phyloP scores from a whole-genome alignment of 2,888 invertebrate species.

The Drosophila kuntzei region DNA sequence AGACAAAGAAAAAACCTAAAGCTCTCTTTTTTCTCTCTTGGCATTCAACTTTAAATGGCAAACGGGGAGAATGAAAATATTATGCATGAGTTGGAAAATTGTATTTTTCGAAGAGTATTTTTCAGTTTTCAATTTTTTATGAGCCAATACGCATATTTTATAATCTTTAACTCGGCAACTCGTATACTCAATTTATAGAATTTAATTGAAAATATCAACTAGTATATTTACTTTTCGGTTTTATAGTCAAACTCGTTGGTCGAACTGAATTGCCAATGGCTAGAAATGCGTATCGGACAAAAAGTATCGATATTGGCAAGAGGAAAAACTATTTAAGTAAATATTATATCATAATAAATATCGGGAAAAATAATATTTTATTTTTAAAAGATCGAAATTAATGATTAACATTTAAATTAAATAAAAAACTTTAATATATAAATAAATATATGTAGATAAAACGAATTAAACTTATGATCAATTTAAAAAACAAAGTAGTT shows the following conservation, averaged over 20 bases:
- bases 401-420: no score
- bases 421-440: no score
- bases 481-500: no score
- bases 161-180: constrained; percentile 2
- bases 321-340: no score
- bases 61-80: constrained; percentile 1
- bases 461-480: no score
- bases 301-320: no score
- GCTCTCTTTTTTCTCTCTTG: not conserved
- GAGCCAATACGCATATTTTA: constrained; percentile 2
- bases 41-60: constrained; percentile 46
- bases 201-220: constrained; percentile 12
- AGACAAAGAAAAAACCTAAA: not conserved
- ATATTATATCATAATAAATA: no score
- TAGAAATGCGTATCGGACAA: not conserved
- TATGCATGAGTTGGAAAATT: constrained; percentile 36
- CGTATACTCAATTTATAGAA: constrained; percentile 14
- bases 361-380: no score
- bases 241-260: not conserved
- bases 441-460: no score
- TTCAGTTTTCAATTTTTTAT: constrained; percentile 41
- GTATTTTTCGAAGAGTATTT: constrained; percentile 17
- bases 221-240: constrained; percentile 16
- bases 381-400: no score
- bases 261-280: not conserved